These are phyloP conservation scores for Eulithis testata DNA, from an alignment of 2,888 invertebrate species.

Conservation along the genomic window DNA sequence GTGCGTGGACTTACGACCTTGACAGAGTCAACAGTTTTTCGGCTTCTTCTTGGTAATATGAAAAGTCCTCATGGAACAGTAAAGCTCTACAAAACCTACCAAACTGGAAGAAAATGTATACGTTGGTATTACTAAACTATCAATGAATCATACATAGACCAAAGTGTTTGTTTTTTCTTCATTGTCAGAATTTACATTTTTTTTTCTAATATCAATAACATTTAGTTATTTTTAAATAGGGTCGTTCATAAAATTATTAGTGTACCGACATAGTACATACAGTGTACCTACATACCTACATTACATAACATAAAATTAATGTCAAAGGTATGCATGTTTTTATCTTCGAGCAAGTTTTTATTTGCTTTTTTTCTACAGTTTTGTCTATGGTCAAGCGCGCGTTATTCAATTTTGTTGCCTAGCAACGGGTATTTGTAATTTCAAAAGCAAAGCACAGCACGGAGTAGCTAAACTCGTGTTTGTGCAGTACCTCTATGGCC, in stretches of 20 bases:
- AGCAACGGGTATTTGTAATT: slow-evolving; percentile 63
- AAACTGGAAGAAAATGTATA: slow-evolving; percentile 6
- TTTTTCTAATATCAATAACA: background rate
- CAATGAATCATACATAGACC: slow-evolving; percentile 28
- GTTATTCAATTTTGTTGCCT: slow-evolving; percentile 77
- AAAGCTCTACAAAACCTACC: background rate
- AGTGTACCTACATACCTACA: too few relatives aligned
- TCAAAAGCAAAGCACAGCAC: slow-evolving; percentile 47
- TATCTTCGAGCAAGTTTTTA: too few relatives aligned
- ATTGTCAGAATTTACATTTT: background rate
- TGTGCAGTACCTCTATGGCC: slow-evolving; percentile 54
- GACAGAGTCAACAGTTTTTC: too few relatives aligned
- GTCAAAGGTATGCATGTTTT: too few relatives aligned
- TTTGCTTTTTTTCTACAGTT: background rate
- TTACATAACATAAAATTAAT: too few relatives aligned
- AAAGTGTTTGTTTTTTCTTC: background rate
- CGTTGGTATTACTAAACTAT: slow-evolving; percentile 1
- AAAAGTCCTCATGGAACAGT: too few relatives aligned
- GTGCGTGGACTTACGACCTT: too few relatives aligned
- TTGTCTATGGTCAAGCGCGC: slow-evolving; percentile 56
- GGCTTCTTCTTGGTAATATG: too few relatives aligned
- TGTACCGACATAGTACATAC: too few relatives aligned
- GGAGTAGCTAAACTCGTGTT: background rate
- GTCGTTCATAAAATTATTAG: too few relatives aligned
- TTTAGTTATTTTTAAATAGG: too few relatives aligned